Conservation (phyloP, 2,113 vertebrate genomes). For the Mastomys coucha region DNA sequence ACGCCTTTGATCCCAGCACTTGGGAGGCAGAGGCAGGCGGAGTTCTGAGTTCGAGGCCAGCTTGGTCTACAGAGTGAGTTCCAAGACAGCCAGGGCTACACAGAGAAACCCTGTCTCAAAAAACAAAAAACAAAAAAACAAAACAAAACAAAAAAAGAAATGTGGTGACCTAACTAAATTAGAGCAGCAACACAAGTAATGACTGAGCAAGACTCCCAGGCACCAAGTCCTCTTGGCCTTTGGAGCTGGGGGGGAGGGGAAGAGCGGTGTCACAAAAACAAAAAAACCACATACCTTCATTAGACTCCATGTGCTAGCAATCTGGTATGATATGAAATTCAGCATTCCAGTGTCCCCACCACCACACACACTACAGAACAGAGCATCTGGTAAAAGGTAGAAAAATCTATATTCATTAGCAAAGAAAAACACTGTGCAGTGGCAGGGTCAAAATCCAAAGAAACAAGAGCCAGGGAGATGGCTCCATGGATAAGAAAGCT, state of each 20-base stretch:
- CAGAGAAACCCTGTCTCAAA: no score
- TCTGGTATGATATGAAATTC: not conserved
- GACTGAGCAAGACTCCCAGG: not conserved
- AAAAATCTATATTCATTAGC: not conserved
- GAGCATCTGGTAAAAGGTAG: conserved; percentile 28
- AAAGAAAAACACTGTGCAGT: not conserved
- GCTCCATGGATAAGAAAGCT: no score
- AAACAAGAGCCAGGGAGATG: not conserved
- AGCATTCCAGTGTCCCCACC: not conserved
- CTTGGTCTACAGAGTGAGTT: no score
- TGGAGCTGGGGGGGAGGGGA: no score
- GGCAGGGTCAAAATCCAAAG: conserved; percentile 46
- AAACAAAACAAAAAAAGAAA: conserved; percentile 56
- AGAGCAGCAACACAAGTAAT: conserved; percentile 2
- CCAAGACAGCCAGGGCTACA: no score
- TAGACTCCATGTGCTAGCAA: not conserved
- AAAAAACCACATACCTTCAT: not conserved
- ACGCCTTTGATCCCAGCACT: no score
- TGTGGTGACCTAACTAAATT: conserved; percentile 13
- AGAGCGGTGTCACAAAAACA: not conserved
- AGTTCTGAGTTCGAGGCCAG: no score
- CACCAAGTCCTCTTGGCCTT: conserved; percentile 9
- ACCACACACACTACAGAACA: not conserved
- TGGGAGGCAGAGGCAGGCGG: no score
- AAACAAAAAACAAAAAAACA: no score